Conservation (phyloP, 2,113 vertebrate genomes). For the Falco punctatus region DNA sequence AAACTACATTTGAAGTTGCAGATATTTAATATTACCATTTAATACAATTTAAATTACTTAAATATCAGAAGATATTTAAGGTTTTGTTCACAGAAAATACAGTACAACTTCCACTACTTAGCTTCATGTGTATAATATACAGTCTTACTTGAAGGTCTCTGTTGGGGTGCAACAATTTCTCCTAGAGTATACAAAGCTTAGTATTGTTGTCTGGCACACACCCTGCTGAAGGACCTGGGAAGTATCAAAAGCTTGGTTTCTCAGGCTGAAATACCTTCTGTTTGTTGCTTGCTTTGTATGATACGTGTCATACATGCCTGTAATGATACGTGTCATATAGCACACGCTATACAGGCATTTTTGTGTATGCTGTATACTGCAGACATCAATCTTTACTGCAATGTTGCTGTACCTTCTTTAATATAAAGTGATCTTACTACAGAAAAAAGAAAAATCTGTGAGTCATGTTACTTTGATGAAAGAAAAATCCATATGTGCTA, state of each 20-base stretch:
- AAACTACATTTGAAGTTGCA: not conserved
- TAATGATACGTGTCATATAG: not conserved
- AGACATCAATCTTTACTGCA: not conserved
- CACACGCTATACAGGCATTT: not conserved
- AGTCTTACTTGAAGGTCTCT: not conserved
- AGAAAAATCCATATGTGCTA: not conserved
- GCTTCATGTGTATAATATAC: not conserved
- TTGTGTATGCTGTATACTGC: not conserved
- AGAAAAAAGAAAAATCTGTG: not conserved
- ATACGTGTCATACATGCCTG: not conserved
- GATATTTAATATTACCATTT: not conserved
- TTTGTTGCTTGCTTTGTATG: not conserved
- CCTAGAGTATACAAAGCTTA: not conserved
- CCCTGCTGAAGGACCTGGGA: conserved; percentile 23
- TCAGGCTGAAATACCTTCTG: not conserved
- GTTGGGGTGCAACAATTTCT: not conserved
- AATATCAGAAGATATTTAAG: not conserved
- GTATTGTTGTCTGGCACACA: conserved; percentile 10
- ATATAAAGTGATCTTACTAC: not conserved
- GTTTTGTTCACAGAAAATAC: not conserved
- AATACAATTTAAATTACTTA: too few relatives aligned
- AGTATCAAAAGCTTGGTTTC: conserved; percentile 20
- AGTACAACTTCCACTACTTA: not conserved
- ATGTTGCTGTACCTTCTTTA: not conserved
- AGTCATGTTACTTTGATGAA: not conserved